Conservation (phyloP, 2,113 vertebrate species). For the Nanger granti region DNA sequence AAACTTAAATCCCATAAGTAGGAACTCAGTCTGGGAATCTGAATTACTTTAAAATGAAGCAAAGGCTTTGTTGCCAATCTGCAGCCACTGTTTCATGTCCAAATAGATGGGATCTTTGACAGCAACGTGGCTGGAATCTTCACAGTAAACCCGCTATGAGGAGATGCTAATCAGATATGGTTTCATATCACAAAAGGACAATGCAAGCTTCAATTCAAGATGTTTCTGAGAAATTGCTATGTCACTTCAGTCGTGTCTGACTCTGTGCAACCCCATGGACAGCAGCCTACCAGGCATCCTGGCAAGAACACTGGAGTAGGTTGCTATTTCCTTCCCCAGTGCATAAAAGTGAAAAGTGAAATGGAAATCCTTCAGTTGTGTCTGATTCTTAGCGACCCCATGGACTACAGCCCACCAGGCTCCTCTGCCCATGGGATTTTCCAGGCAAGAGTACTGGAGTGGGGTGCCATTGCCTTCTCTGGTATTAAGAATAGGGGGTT, state of each 20-base stretch:
- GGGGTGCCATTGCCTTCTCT: too few species aligned
- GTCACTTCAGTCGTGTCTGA: too few species aligned
- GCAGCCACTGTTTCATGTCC: not conserved
- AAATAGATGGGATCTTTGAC: not conserved
- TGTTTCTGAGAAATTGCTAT: not conserved
- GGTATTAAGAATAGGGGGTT: not conserved
- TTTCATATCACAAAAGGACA: not conserved
- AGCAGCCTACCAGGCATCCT: too few species aligned
- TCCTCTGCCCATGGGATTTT: too few species aligned
- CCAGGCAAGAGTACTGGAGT: too few species aligned
- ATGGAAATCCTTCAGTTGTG: too few species aligned
- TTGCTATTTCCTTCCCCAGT: too few species aligned
- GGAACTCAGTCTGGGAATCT: not conserved
- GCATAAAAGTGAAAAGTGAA: too few species aligned
- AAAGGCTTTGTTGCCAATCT: not conserved
- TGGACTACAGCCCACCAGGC: too few species aligned
- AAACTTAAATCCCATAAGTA: not conserved
- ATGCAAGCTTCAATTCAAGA: not conserved
- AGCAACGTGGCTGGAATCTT: fast-evolving
- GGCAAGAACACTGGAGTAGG: too few species aligned
- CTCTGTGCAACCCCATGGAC: too few species aligned
- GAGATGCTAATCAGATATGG: fast-evolving
- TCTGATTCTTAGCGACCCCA: too few species aligned
- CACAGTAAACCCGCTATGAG: not conserved
- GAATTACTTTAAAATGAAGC: not conserved